Conservation (phyloP, 2,888 invertebrate species). For the Brachyptera risi region DNA sequence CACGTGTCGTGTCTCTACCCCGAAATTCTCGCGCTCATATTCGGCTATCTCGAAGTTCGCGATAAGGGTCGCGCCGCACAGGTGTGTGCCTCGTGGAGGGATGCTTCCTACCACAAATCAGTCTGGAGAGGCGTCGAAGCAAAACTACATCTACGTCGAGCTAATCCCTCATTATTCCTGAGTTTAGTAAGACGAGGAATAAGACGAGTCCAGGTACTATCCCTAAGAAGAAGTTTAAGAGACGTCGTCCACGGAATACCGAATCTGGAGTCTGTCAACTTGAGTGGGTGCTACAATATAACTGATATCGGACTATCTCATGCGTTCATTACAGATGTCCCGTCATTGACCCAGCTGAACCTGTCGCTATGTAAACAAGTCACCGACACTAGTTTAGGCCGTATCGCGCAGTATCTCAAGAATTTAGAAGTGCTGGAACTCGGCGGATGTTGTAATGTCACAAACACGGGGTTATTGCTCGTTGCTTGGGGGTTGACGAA, state of each 20-base stretch:
- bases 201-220: slow-evolving; percentile 82
- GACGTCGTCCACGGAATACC: slow-evolving; percentile 84
- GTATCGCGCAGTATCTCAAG: slow-evolving; percentile 79
- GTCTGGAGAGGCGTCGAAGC: slow-evolving; percentile 95
- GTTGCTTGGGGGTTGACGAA: slow-evolving; percentile 86
- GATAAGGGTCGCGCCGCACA: slow-evolving; percentile 89
- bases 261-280: slow-evolving; percentile 79
- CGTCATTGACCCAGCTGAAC: slow-evolving; percentile 75
- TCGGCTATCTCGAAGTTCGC: slow-evolving; percentile 79
- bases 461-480: slow-evolving; percentile 79
- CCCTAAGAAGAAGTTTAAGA: slow-evolving; percentile 72
- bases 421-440: slow-evolving; percentile 84
- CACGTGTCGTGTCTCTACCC: slow-evolving; percentile 88
- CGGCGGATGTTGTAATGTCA: slow-evolving; percentile 88
- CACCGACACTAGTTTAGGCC: slow-evolving; percentile 81
- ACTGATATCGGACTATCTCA: slow-evolving; percentile 80
- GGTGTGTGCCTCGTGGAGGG: slow-evolving; percentile 85
- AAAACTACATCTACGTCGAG: slow-evolving; percentile 77
- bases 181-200: slow-evolving; percentile 86
- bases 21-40: slow-evolving; percentile 88
- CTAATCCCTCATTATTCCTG: slow-evolving; percentile 79
- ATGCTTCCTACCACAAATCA: slow-evolving; percentile 86
- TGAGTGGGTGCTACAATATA: slow-evolving; percentile 92
- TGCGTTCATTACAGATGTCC: slow-evolving; percentile 73
- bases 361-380: slow-evolving; percentile 92